Base-by-base conservation (phyloP, 2,888 invertebrate species). In the Volucella inanis region DNA sequence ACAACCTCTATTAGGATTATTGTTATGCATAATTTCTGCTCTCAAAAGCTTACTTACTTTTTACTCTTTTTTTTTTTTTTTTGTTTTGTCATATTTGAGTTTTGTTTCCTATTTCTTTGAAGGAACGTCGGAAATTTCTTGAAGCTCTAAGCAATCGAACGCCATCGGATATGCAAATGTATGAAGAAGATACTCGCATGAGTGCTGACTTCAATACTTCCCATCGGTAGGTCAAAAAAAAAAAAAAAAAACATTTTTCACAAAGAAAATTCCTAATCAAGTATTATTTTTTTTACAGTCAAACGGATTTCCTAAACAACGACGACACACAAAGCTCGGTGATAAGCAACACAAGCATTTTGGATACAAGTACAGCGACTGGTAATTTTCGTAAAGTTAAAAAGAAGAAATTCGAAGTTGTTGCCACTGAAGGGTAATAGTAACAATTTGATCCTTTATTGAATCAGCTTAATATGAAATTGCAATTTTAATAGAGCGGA, bases 281-380 rank as follows among this genome's bases (percentile, higher is more conserved):
- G 12, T 49, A 8, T 38, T 39, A 43, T 64, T 12, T 9, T 47
- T 54, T 43, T 39, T 64, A 18, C 14, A 90, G 90, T 89, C 94
- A 87, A 90, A 88, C 89, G 31, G 92, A 92, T 68, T 90, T 90
- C 68, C 87, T 90, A 2, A 90, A 89, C 71, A 90, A 92, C 76
- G 95, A 95, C 89, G 97, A 97, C 91, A 97, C 97, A 6, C 96
- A 96, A 91, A 96, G 96, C 89, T 97, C 97, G n/a, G 94, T 96
- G 39, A 93, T 95, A 88, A 97, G 96, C 90, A 95, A 95, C 31
- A 88, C 89, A 14, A 92, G 92, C 87, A 88, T 90, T 77, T 84
- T 92, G 59, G 92, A 92, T 81, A 82, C 77, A 11, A 83, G 77
- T 52, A 76, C 70, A 18, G 45, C 83, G 50, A 70, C 67, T 45